phyloP scores from a whole-genome alignment of 2,888 invertebrate genomes.

The Penaeus monodon region DNA sequence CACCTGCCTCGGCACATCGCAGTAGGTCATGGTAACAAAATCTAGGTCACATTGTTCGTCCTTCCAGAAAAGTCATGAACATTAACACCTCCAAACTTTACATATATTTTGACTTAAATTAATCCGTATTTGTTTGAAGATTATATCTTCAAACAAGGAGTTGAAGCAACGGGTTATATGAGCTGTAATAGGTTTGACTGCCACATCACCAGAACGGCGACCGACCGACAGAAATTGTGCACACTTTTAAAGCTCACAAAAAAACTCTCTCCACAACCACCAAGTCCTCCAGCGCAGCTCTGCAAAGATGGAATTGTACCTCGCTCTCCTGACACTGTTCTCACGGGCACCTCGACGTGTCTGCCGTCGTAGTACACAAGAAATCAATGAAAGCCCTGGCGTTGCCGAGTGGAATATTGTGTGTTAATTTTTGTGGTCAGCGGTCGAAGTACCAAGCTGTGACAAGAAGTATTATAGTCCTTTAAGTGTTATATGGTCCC shows the following conservation, averaged over 20 bases:
- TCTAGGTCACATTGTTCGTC: no score
- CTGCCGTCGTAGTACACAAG: slow-evolving; percentile 36
- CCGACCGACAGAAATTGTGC: not conserved
- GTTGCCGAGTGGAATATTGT: slow-evolving; percentile 25
- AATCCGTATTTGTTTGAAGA: no score
- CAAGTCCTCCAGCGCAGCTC: not conserved
- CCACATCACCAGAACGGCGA: not conserved
- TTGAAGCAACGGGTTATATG: no score
- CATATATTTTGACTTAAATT: no score
- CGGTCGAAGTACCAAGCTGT: not conserved
- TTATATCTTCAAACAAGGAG: no score
- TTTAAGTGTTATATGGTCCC: no score
- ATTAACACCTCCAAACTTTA: no score
- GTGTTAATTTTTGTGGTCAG: not conserved
- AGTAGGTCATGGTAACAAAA: no score
- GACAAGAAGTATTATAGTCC: not conserved
- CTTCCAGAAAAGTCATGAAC: no score
- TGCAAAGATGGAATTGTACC: slow-evolving; percentile 25
- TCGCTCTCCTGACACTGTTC: slow-evolving; percentile 11
- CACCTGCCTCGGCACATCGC: no score
- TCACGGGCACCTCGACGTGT: slow-evolving; percentile 32
- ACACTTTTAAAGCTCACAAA: not conserved
- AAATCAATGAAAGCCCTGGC: slow-evolving; percentile 27
- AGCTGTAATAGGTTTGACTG: no score
- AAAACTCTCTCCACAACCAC: not conserved